Evolutionary conservation across 2,113 vertebrate genomes (phyloP), one percentile per base, ranked within the genome.

Genomic region (Macrotus californicus): DNA sequence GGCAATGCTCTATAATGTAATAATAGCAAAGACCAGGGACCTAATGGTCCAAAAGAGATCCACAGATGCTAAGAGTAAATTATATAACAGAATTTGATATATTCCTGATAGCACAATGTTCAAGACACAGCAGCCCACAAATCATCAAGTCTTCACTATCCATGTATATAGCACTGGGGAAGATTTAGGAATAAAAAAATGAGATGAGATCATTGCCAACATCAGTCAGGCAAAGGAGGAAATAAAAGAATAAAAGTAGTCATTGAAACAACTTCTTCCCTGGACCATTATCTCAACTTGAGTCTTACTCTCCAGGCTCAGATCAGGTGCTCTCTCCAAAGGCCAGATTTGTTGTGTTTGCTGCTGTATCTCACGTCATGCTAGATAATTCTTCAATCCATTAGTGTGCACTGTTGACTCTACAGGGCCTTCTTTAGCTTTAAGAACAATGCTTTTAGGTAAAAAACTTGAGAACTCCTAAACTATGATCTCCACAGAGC

Each of bases 391-490:
- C 75, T 41, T 92, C 59, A 94, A n/a, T 72, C 76, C 59, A 90
- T 95, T 95, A 97, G 82, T 67, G 77, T 61, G 31, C 26, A 59
- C 66, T 94, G 84, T 90, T 81, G 91, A 95, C 95, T 59, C 56
- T 64, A 6, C 21, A 24, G 18, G 19, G 54, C 24, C 50, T 82
- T 77, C 87, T 75, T 76, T 39, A 56, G 72, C 85, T 91, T 95
- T 75, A 94, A 77, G 46, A 82, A 80, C 15, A 73, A 87, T 89
- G 59, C 12, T 82, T 89, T 90, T 84, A 93, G 59, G 36, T 87
- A 96, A 92, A 83, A 87, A 52, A 76, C 64, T 50, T 72, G 50
- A 90, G 46, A 96, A 80, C 29, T 92, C 69, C 43, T 75, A 89
- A 96, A 75, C 36, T 26, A 89, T 31, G 59, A 54, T 83, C 41